Conservation (phyloP, 2,888 invertebrate species). For the Esperia sulphurella region DNA sequence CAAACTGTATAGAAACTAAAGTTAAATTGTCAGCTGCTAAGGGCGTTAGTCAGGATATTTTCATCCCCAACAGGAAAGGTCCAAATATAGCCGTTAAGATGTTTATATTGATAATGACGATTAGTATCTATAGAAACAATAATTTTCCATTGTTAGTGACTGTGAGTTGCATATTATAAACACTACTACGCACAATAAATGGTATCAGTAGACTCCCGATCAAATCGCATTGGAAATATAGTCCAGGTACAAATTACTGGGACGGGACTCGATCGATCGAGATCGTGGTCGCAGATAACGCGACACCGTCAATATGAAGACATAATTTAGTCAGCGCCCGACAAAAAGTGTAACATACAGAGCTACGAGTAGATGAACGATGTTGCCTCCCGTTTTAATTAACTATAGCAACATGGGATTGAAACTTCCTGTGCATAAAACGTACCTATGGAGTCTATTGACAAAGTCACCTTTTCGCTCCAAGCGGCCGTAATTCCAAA, state of each 20-base stretch:
- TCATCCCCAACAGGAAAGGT: too few species aligned
- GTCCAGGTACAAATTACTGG: constrained; percentile 72
- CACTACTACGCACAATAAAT: constrained; percentile 16
- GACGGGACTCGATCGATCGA: constrained; percentile 58
- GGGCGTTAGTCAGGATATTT: not conserved
- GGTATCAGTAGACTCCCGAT: constrained; percentile 33
- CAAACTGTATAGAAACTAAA: too few species aligned
- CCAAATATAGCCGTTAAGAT: too few species aligned
- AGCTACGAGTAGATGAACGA: constrained; percentile 73
- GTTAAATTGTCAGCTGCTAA: too few species aligned
- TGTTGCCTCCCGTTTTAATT: constrained; percentile 66
- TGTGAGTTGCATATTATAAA: not conserved
- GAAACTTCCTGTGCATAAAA: constrained; percentile 54
- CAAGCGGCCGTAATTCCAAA: too few species aligned
- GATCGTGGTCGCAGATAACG: constrained; percentile 66
- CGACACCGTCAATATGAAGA: constrained; percentile 68
- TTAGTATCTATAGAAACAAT: too few species aligned
- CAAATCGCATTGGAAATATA: constrained; percentile 48
- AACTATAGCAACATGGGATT: constrained; percentile 55
- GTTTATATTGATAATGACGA: too few species aligned
- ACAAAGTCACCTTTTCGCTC: too few species aligned
- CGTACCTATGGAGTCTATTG: constrained; percentile 6
- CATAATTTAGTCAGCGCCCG: constrained; percentile 71
- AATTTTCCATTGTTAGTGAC: not conserved
- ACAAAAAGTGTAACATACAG: constrained; percentile 59